Evolutionary conservation across 2,797 vertebrate genomes (phyloP).

Genomic region (Bucorvus abyssinicus): DNA sequence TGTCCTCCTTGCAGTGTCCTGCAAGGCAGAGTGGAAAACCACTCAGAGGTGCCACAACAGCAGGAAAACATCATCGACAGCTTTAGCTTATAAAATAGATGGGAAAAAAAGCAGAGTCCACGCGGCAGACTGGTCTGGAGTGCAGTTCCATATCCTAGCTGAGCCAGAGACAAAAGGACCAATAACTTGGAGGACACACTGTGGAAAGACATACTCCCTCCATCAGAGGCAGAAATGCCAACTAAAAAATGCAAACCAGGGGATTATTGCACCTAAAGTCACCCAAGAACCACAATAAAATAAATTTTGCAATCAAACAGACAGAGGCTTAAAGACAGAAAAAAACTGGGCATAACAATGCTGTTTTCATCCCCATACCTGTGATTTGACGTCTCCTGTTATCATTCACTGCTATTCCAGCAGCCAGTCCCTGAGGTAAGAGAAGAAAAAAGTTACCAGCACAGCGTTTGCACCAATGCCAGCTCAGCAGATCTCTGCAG

Average conservation of each 20-base stretch:
- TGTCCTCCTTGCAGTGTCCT: too few relatives aligned
- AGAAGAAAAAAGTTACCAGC: background rate
- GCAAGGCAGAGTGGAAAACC: background rate
- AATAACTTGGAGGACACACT: background rate
- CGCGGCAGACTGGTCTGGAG: background rate
- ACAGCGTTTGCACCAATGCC: background rate
- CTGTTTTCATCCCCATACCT: conserved; percentile 71
- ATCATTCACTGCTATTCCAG: conserved; percentile 92
- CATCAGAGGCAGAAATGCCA: background rate
- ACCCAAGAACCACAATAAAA: background rate
- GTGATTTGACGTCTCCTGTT: conserved; percentile 90
- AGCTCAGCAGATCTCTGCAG: background rate
- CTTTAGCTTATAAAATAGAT: background rate
- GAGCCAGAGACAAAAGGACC: background rate
- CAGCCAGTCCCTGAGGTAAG: conserved; percentile 85
- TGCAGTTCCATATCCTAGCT: background rate
- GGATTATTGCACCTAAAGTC: background rate
- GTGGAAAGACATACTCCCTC: background rate
- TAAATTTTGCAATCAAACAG: background rate
- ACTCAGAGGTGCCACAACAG: background rate
- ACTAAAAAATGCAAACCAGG: background rate
- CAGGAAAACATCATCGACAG: background rate
- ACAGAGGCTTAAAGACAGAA: background rate
- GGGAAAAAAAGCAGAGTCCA: background rate
- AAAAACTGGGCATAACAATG: background rate